phyloP scores from a whole-genome alignment of 2,113 vertebrate species.

The Dromaius novaehollandiae region DNA sequence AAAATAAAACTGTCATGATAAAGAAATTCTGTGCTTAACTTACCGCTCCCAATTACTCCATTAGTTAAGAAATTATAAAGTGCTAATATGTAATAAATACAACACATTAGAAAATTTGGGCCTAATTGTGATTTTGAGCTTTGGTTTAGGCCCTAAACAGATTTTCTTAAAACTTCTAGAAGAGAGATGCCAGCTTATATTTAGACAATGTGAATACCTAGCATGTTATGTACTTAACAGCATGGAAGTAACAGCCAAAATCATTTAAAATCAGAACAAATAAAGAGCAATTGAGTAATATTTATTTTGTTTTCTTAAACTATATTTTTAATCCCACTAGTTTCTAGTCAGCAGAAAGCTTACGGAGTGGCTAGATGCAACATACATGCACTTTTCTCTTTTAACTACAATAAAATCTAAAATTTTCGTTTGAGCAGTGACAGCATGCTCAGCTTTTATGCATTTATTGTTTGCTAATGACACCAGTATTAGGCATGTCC shows the following conservation, averaged over 20 bases:
- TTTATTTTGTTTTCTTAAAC: background rate
- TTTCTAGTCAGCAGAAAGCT: background rate
- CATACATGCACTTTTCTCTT: background rate
- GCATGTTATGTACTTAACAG: background rate
- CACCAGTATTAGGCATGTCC: background rate
- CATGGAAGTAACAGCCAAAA: background rate
- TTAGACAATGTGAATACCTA: background rate
- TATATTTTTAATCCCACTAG: background rate
- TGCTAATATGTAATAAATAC: background rate
- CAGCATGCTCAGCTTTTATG: background rate
- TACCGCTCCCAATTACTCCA: rapidly evolving
- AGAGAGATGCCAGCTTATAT: background rate
- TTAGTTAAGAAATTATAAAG: background rate
- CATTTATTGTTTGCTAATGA: background rate
- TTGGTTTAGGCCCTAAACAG: background rate
- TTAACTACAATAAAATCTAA: background rate
- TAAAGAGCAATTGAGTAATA: background rate
- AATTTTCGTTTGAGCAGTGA: background rate
- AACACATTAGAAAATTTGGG: background rate
- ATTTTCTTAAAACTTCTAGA: background rate
- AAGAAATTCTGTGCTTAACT: background rate
- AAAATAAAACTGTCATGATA: background rate
- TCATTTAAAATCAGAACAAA: background rate
- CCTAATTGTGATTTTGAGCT: background rate
- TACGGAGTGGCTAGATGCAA: background rate